Base-by-base conservation (phyloP, 2,113 vertebrate species). In the Urocynchramus pylzowi region DNA sequence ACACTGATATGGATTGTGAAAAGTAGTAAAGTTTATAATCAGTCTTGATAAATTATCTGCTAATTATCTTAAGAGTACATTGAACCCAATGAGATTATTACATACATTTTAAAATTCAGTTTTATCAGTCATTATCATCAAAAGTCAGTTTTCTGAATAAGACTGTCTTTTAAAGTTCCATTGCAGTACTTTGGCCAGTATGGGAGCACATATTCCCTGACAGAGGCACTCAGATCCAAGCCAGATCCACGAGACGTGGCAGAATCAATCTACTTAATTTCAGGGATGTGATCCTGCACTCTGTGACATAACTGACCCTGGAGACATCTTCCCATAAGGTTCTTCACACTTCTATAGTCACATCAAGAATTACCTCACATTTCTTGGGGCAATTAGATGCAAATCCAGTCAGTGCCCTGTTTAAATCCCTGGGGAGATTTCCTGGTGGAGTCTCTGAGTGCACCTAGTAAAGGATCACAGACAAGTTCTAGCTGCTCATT, bases 1-100 rank as follows among this genome's bases (percentile, higher is more conserved):
- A 74, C 21, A 52, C 16, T 53, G 68, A 69, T 45, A 42, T 0
- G 13, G 41, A 52, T 10, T 65, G 56, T 54, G 45, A 59, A 88
- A 95, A 96, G 73, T 37, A 77, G 77, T 84, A 70, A 92, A 59
- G 30, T 86, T 95, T 88, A 76, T 53, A 75, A 84, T 84, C 47
- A 92, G 50, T 50, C 47, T 57, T 70, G 53, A 68, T 76, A 86
- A 96, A 92, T 84, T 67, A 53, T 70, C 45, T 22, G 6, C 2
- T 85, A 52, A 80, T 90, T 93, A 74, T 76, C 89, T 61, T 47
- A 88, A 70, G 84, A 70, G 70, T 87, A 30, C 23, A 79, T 77
- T 90, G 63, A 92, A 87, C 33, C 28, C 45, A 82, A 39, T 42
- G 16, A 16, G 54, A 74, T 84, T 74, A 54, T 61, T 84, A 47